A percentile compares a stretch with the other conserved stretches of the same genome.
Conservation (phyloP, 1,140 invertebrate genomes). For the Pogonomyrmex barbatus region DNA sequence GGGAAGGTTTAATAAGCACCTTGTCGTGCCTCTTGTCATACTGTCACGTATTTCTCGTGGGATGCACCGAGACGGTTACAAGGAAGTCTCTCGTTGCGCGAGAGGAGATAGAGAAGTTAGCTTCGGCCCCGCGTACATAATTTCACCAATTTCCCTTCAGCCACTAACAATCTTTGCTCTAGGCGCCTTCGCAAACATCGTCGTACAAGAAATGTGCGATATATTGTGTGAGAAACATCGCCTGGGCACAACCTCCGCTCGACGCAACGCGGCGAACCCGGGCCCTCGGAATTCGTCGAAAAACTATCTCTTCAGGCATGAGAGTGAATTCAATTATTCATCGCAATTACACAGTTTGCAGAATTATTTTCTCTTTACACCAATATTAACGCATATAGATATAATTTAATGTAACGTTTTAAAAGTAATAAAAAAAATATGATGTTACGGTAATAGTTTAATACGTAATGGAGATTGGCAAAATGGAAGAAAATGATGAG, state of each 20-base stretch:
- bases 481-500: not conserved
- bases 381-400: not conserved
- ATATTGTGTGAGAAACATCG: conserved; percentile 47
- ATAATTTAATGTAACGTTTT: not conserved
- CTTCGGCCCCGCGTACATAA: conserved; percentile 38
- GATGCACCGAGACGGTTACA: conserved; percentile 40
- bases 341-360: not conserved
- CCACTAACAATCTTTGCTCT: conserved; percentile 50
- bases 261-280: not conserved
- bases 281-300: not conserved
- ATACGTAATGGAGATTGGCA: not conserved
- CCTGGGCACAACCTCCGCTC: not conserved
- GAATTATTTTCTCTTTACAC: conserved; percentile 3
- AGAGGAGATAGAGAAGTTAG: conserved; percentile 58
- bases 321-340: not conserved
- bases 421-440: not conserved
- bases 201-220: conserved; percentile 42
- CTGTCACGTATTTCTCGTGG: conserved; percentile 61
- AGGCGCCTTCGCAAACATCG: conserved; percentile 37
- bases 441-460: not conserved
- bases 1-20: conserved; percentile 72
- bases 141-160: conserved; percentile 56
- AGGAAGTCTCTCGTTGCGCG: conserved; percentile 31
- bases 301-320: not conserved
- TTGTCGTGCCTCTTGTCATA: conserved; percentile 62